These are phyloP conservation scores for Diplodus puntazzo DNA, from an alignment of 2,797 vertebrate species.

Conservation along the genomic window DNA sequence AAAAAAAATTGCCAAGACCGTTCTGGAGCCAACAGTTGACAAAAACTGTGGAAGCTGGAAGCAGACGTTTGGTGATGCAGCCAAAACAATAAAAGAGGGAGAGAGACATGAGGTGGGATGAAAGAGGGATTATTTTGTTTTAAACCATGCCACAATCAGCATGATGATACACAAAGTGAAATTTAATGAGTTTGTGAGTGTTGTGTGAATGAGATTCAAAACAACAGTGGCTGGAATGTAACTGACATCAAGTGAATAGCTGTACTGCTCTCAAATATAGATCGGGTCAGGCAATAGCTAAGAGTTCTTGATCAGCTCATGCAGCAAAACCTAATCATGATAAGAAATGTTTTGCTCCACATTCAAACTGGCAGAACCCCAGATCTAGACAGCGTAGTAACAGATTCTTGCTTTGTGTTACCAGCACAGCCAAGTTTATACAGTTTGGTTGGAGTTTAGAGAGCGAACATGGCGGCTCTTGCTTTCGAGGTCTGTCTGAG, in stretches of 20 bases:
- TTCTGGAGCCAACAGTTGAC: slow-evolving; percentile 12
- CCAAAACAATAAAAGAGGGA: slow-evolving; percentile 1
- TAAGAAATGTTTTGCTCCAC: slow-evolving; percentile 7
- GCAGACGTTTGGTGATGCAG: neutral
- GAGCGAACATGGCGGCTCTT: too few species aligned
- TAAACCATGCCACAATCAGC: neutral
- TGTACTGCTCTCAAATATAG: neutral
- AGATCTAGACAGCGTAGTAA: neutral
- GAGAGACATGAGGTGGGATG: slow-evolving; percentile 14
- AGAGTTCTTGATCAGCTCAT: neutral
- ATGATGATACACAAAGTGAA: neutral
- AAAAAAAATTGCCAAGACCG: slow-evolving; percentile 15
- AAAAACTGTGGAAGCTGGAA: slow-evolving; percentile 1
- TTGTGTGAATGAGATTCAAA: slow-evolving; percentile 22
- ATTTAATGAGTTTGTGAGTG: neutral
- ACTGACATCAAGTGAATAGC: neutral
- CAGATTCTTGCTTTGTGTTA: too few species aligned
- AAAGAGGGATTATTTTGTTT: slow-evolving; percentile 20
- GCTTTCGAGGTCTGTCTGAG: too few species aligned
- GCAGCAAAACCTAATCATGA: neutral
- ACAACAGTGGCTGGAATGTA: neutral
- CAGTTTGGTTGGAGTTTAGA: too few species aligned
- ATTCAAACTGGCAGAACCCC: slow-evolving; percentile 20
- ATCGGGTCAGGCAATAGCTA: neutral
- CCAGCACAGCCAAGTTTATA: too few species aligned